Percentiles rank a stretch among this genome's conserved stretches.
These are phyloP conservation scores for Xiphophorus birchmanni DNA, from an alignment of 2,797 vertebrate genomes.

Conservation along the genomic window DNA sequence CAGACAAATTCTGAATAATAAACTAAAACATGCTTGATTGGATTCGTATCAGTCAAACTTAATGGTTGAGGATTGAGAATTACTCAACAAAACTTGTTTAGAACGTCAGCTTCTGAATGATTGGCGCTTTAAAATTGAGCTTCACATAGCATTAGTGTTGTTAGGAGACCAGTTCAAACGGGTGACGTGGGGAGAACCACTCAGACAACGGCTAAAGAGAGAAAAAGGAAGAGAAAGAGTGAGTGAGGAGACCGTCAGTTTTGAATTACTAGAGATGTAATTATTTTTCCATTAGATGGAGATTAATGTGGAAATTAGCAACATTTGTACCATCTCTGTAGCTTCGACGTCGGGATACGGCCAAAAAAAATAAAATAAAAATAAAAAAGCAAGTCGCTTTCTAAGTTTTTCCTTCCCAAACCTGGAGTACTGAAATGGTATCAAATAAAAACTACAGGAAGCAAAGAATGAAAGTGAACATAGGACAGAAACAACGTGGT, in stretches of 20 bases:
- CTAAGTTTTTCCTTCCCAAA: neutral
- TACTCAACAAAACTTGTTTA: neutral
- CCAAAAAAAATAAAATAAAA: neutral
- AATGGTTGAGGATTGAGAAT: slow-evolving; percentile 3
- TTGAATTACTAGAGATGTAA: slow-evolving; percentile 1
- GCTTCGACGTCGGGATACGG: neutral
- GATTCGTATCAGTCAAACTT: neutral
- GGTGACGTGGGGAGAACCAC: slow-evolving; percentile 16
- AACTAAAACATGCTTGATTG: slow-evolving; percentile 7
- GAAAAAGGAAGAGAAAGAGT: slow-evolving; percentile 9
- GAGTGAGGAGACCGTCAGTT: slow-evolving; percentile 13
- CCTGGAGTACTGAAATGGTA: slow-evolving; percentile 28
- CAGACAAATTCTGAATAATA: slow-evolving; percentile 10
- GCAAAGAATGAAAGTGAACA: slow-evolving; percentile 41
- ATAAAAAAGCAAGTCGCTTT: slow-evolving; percentile 1
- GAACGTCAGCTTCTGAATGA: slow-evolving; percentile 19
- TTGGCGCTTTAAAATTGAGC: slow-evolving; percentile 31
- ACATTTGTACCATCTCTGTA: neutral
- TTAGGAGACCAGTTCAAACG: slow-evolving; percentile 48
- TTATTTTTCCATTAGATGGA: slow-evolving; percentile 8
- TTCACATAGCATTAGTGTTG: slow-evolving; percentile 50
- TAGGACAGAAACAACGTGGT: slow-evolving; percentile 37
- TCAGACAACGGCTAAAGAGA: neutral
- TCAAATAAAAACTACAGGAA: slow-evolving; percentile 46
- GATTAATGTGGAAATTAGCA: slow-evolving; percentile 9